Base-by-base conservation (phyloP, 2,113 vertebrate species). In the Hippopotamus amphibius region DNA sequence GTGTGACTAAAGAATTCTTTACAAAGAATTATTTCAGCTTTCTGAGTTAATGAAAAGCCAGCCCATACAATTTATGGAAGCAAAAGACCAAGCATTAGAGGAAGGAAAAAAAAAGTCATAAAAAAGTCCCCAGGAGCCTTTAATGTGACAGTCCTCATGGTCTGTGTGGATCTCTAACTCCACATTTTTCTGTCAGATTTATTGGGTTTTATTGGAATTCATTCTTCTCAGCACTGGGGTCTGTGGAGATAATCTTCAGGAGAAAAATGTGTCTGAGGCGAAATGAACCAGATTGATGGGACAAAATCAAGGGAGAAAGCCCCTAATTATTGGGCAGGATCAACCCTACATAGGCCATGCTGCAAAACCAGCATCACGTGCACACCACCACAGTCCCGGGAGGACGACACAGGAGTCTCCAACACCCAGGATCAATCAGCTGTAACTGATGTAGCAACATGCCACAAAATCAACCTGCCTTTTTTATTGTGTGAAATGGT, bases 31-130 rank as follows among this genome's bases (percentile, higher is more conserved):
- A 98, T 97, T 97, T 97, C 97, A 97, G 97, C 96, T 88, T 98
- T 98, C 97, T 28, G 76, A 90, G 97, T 98, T 98, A 98, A 98
- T 98, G 98, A 99, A 99, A 98, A 98, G 93, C 95, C 98, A 98
- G 97, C 91, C 98, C 9, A 55, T 65, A 98, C 97, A 98, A 99
- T 98, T 98, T 98, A 99, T 98, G 97, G 97, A 98, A 96, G 92
- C 85, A 95, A 98, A 76, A 98, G 97, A 98, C 88, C 88, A 90
- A 97, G 97, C 96, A 96, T 97, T 83, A 85, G 37, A 97, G 96
- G 91, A 22, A 95, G 91, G 22, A 46, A 0, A 7, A 37, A 63
- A 66, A 63, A 93, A 74, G 89, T 92, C 95, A 92, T 97, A 93
- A 96, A 97, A 98, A 98, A 93, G 97, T 84, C 98, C 97, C 97